Evolutionary conservation across 2,797 vertebrate genomes (phyloP).

Genomic region (Salarias fasciatus): DNA sequence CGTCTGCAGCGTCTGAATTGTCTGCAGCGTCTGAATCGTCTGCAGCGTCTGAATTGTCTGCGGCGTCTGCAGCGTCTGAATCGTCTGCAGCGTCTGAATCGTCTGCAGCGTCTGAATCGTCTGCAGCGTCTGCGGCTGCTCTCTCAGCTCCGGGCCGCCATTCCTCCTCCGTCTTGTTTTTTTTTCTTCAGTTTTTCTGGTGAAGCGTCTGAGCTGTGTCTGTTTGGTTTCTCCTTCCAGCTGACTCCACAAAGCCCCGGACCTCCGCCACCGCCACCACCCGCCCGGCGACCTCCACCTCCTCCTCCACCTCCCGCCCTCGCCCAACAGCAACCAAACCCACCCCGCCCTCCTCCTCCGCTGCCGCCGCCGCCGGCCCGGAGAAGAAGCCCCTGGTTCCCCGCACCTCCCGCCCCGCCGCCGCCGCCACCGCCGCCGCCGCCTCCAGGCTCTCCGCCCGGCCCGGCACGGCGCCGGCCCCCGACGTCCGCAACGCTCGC

Average conservation of each 20-base stretch:
- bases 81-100: too few relatives aligned
- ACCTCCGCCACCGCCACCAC: constrained; percentile 67
- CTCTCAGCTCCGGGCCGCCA: too few relatives aligned
- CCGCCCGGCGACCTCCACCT: constrained; percentile 29
- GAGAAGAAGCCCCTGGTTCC: constrained; percentile 81
- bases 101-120: too few relatives aligned
- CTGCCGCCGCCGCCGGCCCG: constrained; percentile 43
- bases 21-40: too few relatives aligned
- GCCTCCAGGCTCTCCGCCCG: constrained; percentile 66
- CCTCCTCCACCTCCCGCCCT: constrained; percentile 35
- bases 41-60: too few relatives aligned
- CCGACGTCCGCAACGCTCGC: constrained; percentile 86
- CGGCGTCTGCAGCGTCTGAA: too few relatives aligned
- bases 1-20: too few relatives aligned
- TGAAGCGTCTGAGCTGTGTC: too few relatives aligned
- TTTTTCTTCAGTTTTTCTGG: too few relatives aligned
- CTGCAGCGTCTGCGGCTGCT: too few relatives aligned
- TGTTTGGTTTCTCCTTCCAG: constrained; percentile 41
- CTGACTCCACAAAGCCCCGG: constrained; percentile 81
- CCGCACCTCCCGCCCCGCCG: constrained; percentile 62
- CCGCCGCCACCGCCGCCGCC: constrained; percentile 40
- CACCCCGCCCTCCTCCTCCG: constrained; percentile 58
- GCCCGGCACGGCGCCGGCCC: constrained; percentile 66
- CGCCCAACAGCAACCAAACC: constrained; percentile 66
- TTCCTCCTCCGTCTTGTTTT: too few relatives aligned